Evolutionary conservation across 1,140 invertebrate species (phyloP), one percentile per base, ranked within the genome.

Genomic region (Gonatopus flavifemur): DNA sequence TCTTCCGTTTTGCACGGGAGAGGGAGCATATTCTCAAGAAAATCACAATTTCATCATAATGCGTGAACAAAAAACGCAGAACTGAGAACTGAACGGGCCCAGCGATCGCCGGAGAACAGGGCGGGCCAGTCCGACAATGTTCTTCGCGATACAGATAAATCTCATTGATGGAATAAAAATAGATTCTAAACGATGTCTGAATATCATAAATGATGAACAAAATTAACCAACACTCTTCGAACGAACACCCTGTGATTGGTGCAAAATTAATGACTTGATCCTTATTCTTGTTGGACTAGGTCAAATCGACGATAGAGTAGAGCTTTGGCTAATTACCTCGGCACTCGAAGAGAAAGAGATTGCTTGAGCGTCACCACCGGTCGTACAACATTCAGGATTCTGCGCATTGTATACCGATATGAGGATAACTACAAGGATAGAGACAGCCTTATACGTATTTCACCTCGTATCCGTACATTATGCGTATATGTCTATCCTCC

Each of bases 321-420:
- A 52, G 43, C 15, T 35, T n/a, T 24, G 48, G 47, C 58, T 61
- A 61, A 61, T 62, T 62, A 62, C 54, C 53, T 49, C 40, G 32
- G 18, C 38, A 39, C 53, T 61, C 36, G 13, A 46, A 31, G 18
- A 48, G 49, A 49, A 53, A 60, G 59, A 56, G 57, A 52, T 49
- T 57, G 28, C 53, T 47, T 32, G 41, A 37, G 36, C 38, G 43
- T 60, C 57, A 48, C 13, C 16, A 48, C 13, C 16, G 15, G 30
- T 20, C 33, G 15, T 20, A 24, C 15, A 50, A 28, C 8, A 12
- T 6, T 8, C 21, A 9, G 42, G 28, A 8, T 19, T 33, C 30
- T 12, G 45, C 25, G n/a, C 6, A 15, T 7, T 8, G 33, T 12
- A 2, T 43, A 22, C 13, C 2, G 4, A 8, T 10, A 7, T 22